Conservation (phyloP, 2,888 invertebrate species). For the Erebia palarica region DNA sequence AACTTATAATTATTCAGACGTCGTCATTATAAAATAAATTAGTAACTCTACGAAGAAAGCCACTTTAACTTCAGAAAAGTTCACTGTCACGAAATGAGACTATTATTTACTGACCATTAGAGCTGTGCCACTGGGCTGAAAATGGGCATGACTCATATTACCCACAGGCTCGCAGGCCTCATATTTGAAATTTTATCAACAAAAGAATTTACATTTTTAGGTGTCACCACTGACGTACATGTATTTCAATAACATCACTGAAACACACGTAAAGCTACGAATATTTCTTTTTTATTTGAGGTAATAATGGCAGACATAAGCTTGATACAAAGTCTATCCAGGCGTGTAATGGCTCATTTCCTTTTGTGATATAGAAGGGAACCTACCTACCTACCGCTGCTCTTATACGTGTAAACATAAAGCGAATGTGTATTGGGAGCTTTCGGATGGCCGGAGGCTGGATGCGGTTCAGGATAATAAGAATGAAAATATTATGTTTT, state of each 20-base stretch:
- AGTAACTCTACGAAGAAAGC: too few relatives aligned
- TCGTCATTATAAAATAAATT: too few relatives aligned
- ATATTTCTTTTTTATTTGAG: slow-evolving; percentile 41
- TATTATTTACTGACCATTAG: slow-evolving; percentile 4
- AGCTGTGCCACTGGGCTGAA: background rate
- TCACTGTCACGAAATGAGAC: background rate
- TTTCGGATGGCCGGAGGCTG: too few relatives aligned
- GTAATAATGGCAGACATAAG: slow-evolving; percentile 34
- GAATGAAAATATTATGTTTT: too few relatives aligned
- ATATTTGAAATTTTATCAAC: background rate
- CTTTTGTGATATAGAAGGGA: slow-evolving; percentile 49
- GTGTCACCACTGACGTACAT: too few relatives aligned
- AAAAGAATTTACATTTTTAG: background rate
- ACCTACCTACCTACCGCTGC: too few relatives aligned
- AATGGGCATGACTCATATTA: background rate
- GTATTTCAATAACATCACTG: too few relatives aligned
- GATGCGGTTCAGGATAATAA: too few relatives aligned
- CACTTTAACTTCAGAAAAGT: too few relatives aligned
- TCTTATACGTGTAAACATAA: too few relatives aligned
- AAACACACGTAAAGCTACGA: background rate
- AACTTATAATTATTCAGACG: too few relatives aligned
- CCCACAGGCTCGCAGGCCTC: background rate
- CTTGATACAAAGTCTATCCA: slow-evolving; percentile 46
- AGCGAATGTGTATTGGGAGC: too few relatives aligned
- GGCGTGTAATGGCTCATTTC: slow-evolving; percentile 65